Evolutionary conservation across 2,113 vertebrate genomes (phyloP).

Genomic region (Grus americana): DNA sequence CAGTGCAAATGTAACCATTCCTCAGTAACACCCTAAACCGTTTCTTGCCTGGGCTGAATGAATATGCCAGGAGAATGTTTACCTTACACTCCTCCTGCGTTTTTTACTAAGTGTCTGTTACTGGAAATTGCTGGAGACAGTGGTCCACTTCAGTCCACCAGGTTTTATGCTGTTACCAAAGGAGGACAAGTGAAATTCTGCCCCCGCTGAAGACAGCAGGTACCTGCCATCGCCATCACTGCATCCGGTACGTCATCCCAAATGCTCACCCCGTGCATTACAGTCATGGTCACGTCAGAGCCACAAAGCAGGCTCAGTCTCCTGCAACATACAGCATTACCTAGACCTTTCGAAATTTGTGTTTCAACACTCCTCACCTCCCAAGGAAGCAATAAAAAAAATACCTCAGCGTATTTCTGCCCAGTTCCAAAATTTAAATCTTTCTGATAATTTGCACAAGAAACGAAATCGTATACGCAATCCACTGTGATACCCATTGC

Average conservation of each 20-base stretch:
- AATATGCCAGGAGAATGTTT: neutral
- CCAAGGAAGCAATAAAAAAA: neutral
- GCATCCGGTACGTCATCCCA: neutral
- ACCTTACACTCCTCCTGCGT: neutral
- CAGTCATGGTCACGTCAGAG: rapidly evolving
- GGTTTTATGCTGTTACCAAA: neutral
- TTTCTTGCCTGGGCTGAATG: neutral
- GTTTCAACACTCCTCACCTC: neutral
- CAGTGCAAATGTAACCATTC: neutral
- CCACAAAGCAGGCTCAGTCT: neutral
- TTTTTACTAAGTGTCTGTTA: neutral
- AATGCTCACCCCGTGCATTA: neutral
- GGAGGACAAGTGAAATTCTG: neutral
- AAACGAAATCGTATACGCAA: neutral
- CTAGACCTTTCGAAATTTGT: neutral
- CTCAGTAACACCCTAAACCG: neutral
- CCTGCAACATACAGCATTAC: neutral
- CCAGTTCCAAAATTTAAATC: neutral
- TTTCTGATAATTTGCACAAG: neutral
- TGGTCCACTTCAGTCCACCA: neutral
- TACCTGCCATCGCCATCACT: neutral
- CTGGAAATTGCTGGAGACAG: neutral
- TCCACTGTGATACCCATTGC: neutral
- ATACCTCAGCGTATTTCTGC: rapidly evolving
- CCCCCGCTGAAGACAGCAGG: neutral